Evolutionary conservation across 2,113 vertebrate genomes (phyloP), one percentile per base, ranked within the genome.

Genomic region (Himantopus leucocephalus): DNA sequence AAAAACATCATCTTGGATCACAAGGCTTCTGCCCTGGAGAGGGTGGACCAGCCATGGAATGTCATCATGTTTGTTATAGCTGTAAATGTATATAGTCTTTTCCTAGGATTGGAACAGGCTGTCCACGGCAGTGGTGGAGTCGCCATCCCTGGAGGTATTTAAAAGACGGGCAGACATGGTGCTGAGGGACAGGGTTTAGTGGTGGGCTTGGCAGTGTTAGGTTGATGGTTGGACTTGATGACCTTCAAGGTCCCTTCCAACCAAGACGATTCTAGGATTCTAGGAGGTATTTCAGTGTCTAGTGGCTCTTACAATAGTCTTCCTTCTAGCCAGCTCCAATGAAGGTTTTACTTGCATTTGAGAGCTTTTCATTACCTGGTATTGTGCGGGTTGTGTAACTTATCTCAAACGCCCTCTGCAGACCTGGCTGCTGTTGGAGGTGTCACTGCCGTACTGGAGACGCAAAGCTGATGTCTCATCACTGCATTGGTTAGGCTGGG

Each of bases 401-500:
- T 12, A 2, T 3, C 58, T 58, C 1, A 0, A 3, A 3, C 8
- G 37, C 20, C 2, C 48, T 35, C 35, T 58, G 58, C 73, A 18
- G 34, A 5, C 30, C 50, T 39, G 58, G 23, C 66, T 32, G 17
- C 5, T 8, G 43, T 5, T 17, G 35, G 50, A 37, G 48, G 5
- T 10, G 16, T 12, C 16, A 3, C 16, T 18, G 47, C 67, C 6
- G 0, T 18, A 7, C 4, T 0, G 3, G 79, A 30, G 53, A 3
- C 14, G 27, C 13, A 30, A 4, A 26, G 41, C 63, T 34, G 22
- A 1, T 12, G 23, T 11, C 74, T 16, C 23, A 4, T 30, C 12
- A 0, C 2, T 23, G 14, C 7, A 1, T 39, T 6, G 7, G 29
- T 23, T 11, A 14, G 20, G 12, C 52, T 53, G 48, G 19, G 29